Base-by-base conservation (phyloP, 2,113 vertebrate species). In the Centropus unirufus region DNA sequence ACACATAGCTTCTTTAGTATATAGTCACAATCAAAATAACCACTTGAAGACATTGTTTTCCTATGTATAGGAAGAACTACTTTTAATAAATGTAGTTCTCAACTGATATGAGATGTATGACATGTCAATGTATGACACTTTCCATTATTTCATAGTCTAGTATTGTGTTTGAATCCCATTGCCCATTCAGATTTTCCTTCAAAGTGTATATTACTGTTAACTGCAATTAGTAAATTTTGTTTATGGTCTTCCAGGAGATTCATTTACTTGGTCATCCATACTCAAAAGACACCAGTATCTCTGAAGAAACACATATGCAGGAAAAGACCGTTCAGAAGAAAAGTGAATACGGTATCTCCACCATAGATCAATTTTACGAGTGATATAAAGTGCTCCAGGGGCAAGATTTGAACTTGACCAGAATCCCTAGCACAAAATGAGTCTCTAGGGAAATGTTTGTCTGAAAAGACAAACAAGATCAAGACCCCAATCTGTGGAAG, bases 401-500 rank as follows among this genome's bases (percentile, higher is more conserved):
- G 3, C 23, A 90, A 88, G 15, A 11, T 34, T 73, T 86, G 62
- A 69, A 85, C 49, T 73, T 57, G 23, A 88, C 44, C 23, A 69
- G 52, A 90, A 79, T 69, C 15, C 16, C 40, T 88, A 86, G 36
- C 34, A 83, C 58, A 57, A 57, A 62, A 89, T 73, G 6, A 74
- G 36, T 89, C 76, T 80, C 46, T 46, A 62, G 55, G 42, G 55
- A 89, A 77, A 76, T 55, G 6, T 66, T 92, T 63, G 19, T 23
- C 47, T 92, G 39, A 24, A 36, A 87, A 96, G 64, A 77, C 40
- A 73, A 84, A 57, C 6, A 77, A 73, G 79, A 80, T 27, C 59
- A 49, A 83, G 76, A 92, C 6, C 19, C 39, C 46, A 81, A 3
- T 51, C 83, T 74, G 4, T 81, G 27, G 51, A 88, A 87, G 27